Conservation (phyloP, 2,797 vertebrate genomes). For the Antennarius maculatus region DNA sequence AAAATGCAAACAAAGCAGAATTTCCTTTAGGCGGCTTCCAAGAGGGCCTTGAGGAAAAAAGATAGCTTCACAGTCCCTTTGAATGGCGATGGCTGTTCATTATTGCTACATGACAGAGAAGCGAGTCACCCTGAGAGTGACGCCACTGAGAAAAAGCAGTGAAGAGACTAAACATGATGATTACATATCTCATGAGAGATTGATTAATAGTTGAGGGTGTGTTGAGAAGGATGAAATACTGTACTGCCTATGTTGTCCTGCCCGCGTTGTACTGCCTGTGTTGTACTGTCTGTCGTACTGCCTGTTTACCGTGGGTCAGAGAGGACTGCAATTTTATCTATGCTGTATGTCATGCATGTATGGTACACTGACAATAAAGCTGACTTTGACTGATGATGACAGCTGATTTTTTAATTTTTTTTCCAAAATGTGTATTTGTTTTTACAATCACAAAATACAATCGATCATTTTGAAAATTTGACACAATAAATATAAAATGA, state of each 20-base stretch:
- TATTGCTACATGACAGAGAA: conserved; percentile 59
- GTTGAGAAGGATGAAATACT: conserved; percentile 22
- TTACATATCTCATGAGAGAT: conserved; percentile 27
- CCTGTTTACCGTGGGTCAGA: too few species aligned
- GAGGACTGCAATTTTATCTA: too few species aligned
- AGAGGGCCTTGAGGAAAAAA: conserved; percentile 70
- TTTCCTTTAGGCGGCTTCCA: conserved; percentile 46
- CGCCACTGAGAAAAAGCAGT: conserved; percentile 6
- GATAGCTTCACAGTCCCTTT: conserved; percentile 71
- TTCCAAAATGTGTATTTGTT: neutral
- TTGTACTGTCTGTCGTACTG: too few species aligned
- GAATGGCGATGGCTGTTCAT: conserved; percentile 53
- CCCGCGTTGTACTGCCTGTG: too few species aligned
- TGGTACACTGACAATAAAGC: too few species aligned
- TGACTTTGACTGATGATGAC: conserved; percentile 41
- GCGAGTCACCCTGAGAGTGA: conserved; percentile 48
- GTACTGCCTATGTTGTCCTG: too few species aligned
- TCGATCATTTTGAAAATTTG: neutral
- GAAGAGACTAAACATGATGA: conserved; percentile 62
- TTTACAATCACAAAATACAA: neutral
- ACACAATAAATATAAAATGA: too few species aligned
- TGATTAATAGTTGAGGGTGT: conserved; percentile 23
- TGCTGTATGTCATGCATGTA: too few species aligned
- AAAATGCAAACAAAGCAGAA: conserved; percentile 58
- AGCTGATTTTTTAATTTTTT: conserved; percentile 62